Evolutionary conservation across 2,797 vertebrate genomes (phyloP).

Genomic region (Geotrypetes seraphini): DNA sequence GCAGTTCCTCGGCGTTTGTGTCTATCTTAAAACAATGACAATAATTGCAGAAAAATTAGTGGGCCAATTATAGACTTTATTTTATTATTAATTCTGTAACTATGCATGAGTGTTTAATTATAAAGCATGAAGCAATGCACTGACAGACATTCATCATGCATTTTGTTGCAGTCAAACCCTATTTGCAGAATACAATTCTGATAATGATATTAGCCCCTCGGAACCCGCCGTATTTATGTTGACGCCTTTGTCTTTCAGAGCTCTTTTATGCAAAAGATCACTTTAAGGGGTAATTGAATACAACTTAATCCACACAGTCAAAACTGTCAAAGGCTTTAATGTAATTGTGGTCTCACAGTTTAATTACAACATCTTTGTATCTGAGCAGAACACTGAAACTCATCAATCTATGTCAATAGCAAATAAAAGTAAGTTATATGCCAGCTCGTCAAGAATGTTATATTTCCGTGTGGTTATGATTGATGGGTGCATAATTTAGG

Average conservation of each 20-base stretch:
- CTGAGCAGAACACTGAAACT: fast-evolving
- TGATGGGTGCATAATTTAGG: neutral
- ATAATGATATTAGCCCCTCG: slow-evolving; percentile 1
- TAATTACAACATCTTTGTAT: neutral
- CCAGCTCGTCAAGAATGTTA: neutral
- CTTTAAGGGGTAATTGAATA: neutral
- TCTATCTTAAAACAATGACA: neutral
- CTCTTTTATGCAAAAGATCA: neutral
- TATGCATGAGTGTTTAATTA: neutral
- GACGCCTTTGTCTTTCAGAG: neutral
- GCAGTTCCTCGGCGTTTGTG: too few species aligned
- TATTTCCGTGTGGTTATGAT: neutral
- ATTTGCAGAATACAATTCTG: neutral
- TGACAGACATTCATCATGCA: neutral
- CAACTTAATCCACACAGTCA: neutral
- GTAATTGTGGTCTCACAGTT: neutral
- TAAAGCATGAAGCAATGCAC: neutral
- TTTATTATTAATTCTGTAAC: neutral
- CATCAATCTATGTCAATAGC: neutral
- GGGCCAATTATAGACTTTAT: neutral
- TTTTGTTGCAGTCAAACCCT: neutral
- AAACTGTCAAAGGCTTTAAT: neutral
- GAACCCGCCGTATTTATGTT: neutral
- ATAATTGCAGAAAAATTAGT: neutral
- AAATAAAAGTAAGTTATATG: neutral